phyloP scores from a whole-genome alignment of 2,797 vertebrate species.

The Danio tinwini region DNA sequence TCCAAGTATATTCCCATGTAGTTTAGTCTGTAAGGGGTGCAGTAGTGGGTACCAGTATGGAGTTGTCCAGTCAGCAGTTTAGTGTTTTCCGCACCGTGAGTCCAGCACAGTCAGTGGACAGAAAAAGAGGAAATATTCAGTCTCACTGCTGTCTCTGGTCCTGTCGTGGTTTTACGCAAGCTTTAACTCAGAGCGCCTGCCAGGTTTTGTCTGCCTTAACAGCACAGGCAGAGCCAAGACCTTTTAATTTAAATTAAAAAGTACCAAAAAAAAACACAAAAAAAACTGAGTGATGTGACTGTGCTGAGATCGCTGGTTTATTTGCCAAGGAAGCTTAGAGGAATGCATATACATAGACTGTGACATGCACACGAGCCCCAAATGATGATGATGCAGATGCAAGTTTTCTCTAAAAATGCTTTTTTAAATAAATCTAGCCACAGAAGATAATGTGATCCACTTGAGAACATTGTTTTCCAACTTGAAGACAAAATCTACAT shows the following conservation, averaged over 20 bases:
- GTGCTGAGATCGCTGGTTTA: conserved; percentile 52
- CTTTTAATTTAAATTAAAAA: conserved; percentile 56
- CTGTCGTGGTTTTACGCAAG: conserved; percentile 17
- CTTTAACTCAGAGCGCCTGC: conserved; percentile 42
- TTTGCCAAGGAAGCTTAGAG: conserved; percentile 30
- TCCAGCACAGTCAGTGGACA: conserved; percentile 37
- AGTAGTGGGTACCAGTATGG: neutral
- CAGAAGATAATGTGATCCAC: too few species aligned
- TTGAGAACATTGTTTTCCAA: too few species aligned
- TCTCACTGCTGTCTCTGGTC: conserved; percentile 21
- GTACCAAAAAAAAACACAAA: too few species aligned
- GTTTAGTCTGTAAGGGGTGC: too few species aligned
- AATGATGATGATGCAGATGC: neutral
- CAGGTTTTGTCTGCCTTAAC: conserved; percentile 43
- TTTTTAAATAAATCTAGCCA: neutral
- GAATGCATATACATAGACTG: conserved; percentile 34
- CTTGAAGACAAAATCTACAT: too few species aligned
- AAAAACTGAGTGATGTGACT: conserved; percentile 27
- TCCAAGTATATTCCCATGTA: too few species aligned
- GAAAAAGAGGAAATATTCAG: conserved; percentile 22
- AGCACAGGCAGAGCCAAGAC: conserved; percentile 45
- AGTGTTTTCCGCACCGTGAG: conserved; percentile 8
- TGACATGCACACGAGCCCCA: neutral
- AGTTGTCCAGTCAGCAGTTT: conserved; percentile 28
- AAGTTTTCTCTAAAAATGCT: conserved; percentile 40